Evolutionary conservation across 2,888 invertebrate genomes (phyloP).

Genomic region (Ditula angustiorana): DNA sequence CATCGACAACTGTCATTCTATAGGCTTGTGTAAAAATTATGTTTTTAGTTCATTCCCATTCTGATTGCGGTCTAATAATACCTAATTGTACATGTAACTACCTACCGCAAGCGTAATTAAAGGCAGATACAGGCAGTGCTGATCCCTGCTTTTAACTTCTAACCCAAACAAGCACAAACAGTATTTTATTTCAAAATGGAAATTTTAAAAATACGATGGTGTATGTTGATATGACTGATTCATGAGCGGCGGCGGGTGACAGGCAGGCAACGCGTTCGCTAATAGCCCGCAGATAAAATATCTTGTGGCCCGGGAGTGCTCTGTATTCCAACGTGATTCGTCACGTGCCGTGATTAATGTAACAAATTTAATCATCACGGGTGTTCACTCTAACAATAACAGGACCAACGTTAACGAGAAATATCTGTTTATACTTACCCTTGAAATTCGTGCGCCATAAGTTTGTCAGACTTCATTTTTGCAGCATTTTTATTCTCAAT

Average conservation of each 20-base stretch:
- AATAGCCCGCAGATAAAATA: conserved; percentile 9
- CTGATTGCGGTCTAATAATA: no score
- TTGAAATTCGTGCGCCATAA: no score
- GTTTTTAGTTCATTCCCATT: no score
- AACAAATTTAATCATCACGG: not conserved
- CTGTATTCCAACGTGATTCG: not conserved
- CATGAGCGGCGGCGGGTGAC: not conserved
- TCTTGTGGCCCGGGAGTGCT: not conserved
- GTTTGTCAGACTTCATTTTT: no score
- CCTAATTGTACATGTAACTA: no score
- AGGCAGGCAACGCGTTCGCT: not conserved
- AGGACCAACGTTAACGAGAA: not conserved
- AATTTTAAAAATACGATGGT: not conserved
- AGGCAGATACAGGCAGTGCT: not conserved
- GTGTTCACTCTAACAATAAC: not conserved
- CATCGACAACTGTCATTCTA: no score
- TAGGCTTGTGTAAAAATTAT: no score
- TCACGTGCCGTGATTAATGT: not conserved
- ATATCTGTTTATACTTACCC: not conserved
- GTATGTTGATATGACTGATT: not conserved
- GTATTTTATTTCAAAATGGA: not conserved
- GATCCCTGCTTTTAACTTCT: not conserved
- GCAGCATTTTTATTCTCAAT: not conserved
- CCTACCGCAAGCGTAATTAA: no score
- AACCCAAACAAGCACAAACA: conserved; percentile 1